Conservation (phyloP, 2,113 vertebrate genomes). For the Butorides virescens region DNA sequence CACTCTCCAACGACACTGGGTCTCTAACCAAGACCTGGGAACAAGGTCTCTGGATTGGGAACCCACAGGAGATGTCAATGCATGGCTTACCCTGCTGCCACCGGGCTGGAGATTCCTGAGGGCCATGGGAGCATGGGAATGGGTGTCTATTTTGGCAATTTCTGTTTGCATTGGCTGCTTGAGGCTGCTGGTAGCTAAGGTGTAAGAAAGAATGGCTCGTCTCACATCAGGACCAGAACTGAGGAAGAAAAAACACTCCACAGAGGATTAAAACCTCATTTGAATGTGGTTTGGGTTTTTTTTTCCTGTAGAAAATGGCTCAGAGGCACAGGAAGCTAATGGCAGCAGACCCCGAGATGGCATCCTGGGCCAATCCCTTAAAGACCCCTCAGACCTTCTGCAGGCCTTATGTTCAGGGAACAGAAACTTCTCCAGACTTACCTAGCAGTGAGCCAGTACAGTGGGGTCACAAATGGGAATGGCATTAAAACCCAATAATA, state of each 20-base stretch:
- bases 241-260: background rate
- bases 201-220: background rate
- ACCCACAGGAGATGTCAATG: background rate
- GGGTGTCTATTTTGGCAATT: background rate
- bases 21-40: background rate
- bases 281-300: background rate
- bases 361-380: background rate
- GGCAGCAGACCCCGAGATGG: background rate
- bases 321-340: background rate
- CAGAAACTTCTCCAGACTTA: background rate
- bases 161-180: background rate
- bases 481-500: background rate
- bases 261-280: background rate
- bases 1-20: background rate
- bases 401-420: background rate
- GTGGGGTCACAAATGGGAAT: background rate
- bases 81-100: background rate
- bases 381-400: background rate
- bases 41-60: background rate
- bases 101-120: background rate
- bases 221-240: background rate
- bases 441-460: background rate
- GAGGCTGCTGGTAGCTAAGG: background rate
- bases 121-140: background rate
- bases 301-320: background rate